A percentile compares a stretch with the other conserved stretches of the same genome.
Conservation (phyloP, 2,797 vertebrate species). For the Microhierax caerulescens region DNA sequence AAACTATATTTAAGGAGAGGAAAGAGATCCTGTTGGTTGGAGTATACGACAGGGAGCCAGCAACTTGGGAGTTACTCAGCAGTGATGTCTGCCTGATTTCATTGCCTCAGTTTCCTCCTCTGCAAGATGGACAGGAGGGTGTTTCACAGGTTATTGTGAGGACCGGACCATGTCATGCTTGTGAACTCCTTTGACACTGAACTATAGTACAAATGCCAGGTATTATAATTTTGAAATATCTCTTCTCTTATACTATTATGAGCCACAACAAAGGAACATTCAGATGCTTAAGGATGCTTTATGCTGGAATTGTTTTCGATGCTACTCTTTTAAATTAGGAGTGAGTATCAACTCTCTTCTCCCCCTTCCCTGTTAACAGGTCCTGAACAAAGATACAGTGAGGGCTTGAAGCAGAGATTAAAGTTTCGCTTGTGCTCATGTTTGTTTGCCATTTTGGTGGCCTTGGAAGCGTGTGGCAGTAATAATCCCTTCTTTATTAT, state of each 20-base stretch:
- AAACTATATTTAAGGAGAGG: neutral
- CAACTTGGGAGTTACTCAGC: neutral
- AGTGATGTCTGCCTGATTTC: neutral
- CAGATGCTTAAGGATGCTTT: neutral
- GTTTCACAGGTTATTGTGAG: neutral
- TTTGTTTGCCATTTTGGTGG: slow-evolving; percentile 30
- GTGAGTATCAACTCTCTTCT: neutral
- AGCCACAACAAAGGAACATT: neutral
- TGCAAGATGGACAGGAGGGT: neutral
- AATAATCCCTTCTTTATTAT: slow-evolving; percentile 40
- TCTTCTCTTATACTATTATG: neutral
- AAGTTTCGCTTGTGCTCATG: neutral
- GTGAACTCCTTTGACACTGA: neutral
- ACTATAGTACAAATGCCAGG: neutral
- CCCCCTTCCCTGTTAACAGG: neutral
- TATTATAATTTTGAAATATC: neutral
- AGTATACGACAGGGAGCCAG: neutral
- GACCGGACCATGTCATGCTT: fast-evolving
- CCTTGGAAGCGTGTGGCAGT: neutral
- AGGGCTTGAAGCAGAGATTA: neutral
- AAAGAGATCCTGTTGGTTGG: neutral
- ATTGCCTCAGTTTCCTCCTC: neutral
- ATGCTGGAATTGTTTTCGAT: neutral
- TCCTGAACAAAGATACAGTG: neutral
- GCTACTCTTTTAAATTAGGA: neutral